Percentiles rank a stretch among this genome's conserved stretches.
These are phyloP conservation scores for Sula dactylatra DNA, from an alignment of 2,113 vertebrate species.

Conservation along the genomic window DNA sequence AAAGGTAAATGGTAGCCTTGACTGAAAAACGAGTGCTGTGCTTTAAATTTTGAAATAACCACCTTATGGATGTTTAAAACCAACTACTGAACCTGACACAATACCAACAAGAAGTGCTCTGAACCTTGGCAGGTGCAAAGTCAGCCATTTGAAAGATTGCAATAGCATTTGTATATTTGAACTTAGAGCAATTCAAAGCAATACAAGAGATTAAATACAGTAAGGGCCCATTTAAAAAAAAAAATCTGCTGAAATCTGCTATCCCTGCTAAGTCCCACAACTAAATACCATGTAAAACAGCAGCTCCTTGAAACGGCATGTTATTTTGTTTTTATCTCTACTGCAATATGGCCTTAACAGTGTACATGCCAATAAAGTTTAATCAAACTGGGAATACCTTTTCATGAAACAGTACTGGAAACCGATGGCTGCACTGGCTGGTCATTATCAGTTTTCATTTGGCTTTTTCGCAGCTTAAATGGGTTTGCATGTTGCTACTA, in stretches of 20 bases:
- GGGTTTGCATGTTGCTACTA: background rate
- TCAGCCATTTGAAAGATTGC: background rate
- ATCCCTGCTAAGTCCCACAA: background rate
- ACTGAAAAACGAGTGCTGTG: background rate
- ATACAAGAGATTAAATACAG: fast-evolving
- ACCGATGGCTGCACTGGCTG: background rate
- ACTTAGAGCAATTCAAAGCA: background rate
- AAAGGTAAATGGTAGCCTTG: background rate
- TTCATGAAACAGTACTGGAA: background rate
- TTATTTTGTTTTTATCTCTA: background rate
- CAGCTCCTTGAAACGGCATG: background rate
- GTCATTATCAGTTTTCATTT: background rate
- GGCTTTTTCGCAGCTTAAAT: background rate
- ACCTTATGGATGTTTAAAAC: background rate
- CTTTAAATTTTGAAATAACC: background rate
- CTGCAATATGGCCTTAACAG: background rate
- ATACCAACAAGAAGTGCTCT: background rate
- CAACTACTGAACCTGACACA: background rate
- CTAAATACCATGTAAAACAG: background rate
- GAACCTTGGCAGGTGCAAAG: background rate
- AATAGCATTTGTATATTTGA: background rate
- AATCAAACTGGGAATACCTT: background rate
- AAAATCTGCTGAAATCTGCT: background rate
- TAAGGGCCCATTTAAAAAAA: background rate
- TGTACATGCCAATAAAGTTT: background rate